Evolutionary conservation across 1,140 invertebrate species (phyloP), one percentile per base, ranked within the genome.

Genomic region (Galendromus occidentalis): DNA sequence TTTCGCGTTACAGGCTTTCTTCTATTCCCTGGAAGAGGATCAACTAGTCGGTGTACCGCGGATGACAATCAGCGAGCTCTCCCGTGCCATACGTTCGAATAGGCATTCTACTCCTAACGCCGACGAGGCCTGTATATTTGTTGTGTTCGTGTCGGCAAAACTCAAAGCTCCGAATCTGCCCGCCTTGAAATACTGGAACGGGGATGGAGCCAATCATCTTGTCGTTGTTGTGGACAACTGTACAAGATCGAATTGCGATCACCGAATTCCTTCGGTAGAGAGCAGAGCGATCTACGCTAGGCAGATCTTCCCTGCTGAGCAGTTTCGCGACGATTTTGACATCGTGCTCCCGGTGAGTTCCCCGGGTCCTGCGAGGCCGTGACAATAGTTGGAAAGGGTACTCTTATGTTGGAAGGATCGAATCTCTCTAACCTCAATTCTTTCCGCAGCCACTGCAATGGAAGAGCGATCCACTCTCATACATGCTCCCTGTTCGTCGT

Each of bases 201-300:
- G 14, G 17, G 51, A 59, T 9, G 51, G 51, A 2, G 51, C 51
- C 17, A 59, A 59, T 9, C 51, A 59, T 22, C 14, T 59, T 17
- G 6, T 59, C 25, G 25, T 59, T 5, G 20, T 59, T 59, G 12
- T 59, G 51, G 51, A 59, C 51, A 59, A 59, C 51, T 59, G 51
- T 33, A 59, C 51, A 17, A n/a, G n/a, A n/a, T 18, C 18, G 7
- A 22, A 33, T 33, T 59, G 51, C 51, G 33, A 59, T 59, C 51
- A 29, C 33, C n/a, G 14, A 4, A 25, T 33, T 6, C 25, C 33
- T 25, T 14, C 17, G 25, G 14, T 17, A 17, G 14, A 29, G 17
- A 22, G 51, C 25, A 14, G 51, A 25, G 51, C 51, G 17, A 59
- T 59, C 14, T 25, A 29, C 25, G 51, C 51, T 22, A 25, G 51